Evolutionary conservation across 2,797 vertebrate genomes (phyloP), one percentile per base, ranked within the genome.

Genomic region (Amniataba percoides): DNA sequence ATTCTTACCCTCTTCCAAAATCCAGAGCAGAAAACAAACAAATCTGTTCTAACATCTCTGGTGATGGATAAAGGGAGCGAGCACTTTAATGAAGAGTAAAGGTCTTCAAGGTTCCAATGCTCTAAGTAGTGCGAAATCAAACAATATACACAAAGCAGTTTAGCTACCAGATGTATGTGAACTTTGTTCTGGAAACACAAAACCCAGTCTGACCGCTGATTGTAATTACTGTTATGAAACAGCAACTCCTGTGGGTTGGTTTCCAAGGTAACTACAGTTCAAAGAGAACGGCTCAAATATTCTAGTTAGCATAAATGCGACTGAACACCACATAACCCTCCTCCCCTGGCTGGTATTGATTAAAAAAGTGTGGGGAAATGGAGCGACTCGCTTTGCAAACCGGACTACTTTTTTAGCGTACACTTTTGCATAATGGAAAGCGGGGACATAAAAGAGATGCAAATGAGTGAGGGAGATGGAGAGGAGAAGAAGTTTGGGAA

Each of bases 251-350:
- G 76, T 89, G 81, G 86, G 82, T 78, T 85, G 81, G 93, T 94
- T 94, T 90, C 93, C 90, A 92, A 89, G 92, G 92, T 91, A 93
- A 94, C 92, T 43, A 76, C 68, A 70, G 85, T 93, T 93, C 89
- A 93, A 90, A 89, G 88, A 77, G 77, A 92, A 88, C 45, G 43
- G 78, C 81, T 87, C 83, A 89, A 84, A 91, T 89, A 81, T 87
- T 91, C 84, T 80, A 81, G 83, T 92, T 91, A 84, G 78, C 89
- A 87, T 83, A 92, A 92, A 88, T 85, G 86, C 65, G 65, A 83
- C 80, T 68, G 81, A 92, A 73, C 71, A 80, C 82, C 73, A 58
- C 49, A 74, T 84, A 81, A 84, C 81, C 78, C 79, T 61, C 58
- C 61, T 84, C 82, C 74, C 56, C 65, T 78, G 86, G 62, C 80